phyloP scores from a whole-genome alignment of 2,888 invertebrate species.

The Drosophila yooni region DNA sequence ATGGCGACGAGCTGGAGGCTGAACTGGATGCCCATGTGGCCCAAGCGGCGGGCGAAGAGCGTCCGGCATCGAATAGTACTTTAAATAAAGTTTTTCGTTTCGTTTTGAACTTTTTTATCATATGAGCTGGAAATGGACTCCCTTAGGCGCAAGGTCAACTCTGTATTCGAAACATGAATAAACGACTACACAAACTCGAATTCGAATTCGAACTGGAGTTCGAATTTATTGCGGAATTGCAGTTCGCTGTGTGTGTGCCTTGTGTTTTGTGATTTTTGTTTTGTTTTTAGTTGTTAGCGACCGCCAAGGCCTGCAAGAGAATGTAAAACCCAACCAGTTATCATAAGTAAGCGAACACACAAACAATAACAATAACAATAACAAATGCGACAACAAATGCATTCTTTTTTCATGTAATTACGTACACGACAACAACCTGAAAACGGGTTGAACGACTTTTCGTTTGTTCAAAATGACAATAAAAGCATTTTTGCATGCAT shows the following conservation, averaged over 20 bases:
- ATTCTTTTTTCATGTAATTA: conserved; percentile 55
- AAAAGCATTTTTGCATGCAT: conserved; percentile 38
- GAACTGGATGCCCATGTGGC: conserved; percentile 64
- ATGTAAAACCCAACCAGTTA: conserved; percentile 61
- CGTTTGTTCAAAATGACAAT: conserved; percentile 25
- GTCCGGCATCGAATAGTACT: conserved; percentile 67
- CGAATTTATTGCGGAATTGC: conserved; percentile 64
- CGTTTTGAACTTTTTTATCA: conserved; percentile 70
- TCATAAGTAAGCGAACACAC: conserved; percentile 17
- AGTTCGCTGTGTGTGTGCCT: conserved; percentile 48
- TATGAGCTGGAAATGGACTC: conserved; percentile 31
- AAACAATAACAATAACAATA: conserved; percentile 21
- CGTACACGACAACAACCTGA: conserved; percentile 30
- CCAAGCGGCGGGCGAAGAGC: conserved; percentile 41
- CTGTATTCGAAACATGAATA: not conserved
- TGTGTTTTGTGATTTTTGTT: conserved; percentile 1
- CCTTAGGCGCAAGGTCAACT: conserved; percentile 31
- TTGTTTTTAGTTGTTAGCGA: conserved; percentile 14
- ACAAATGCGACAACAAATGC: conserved; percentile 38
- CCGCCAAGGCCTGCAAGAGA: conserved; percentile 71
- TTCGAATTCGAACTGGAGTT: conserved; percentile 11
- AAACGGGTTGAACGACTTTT: conserved; percentile 77
- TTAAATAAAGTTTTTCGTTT: conserved; percentile 66
- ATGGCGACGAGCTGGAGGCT: conserved; percentile 71
- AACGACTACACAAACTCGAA: not conserved